phyloP scores from a whole-genome alignment of 2,113 vertebrate genomes.

The Calonectris borealis region DNA sequence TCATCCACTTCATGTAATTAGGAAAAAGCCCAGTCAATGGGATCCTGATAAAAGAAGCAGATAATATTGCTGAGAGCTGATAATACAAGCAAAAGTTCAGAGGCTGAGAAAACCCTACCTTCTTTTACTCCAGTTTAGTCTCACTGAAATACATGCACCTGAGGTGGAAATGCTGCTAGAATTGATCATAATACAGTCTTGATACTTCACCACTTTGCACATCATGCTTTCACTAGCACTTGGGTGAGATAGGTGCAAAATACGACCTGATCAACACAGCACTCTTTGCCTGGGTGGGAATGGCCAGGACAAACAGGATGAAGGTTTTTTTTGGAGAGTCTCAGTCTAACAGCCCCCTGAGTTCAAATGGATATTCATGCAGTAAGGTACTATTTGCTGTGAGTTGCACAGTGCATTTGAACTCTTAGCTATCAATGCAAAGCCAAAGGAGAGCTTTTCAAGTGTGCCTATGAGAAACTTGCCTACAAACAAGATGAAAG shows the following conservation, averaged over 20 bases:
- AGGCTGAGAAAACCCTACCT: not conserved
- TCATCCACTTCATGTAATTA: constrained; percentile 30
- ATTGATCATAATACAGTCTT: not conserved
- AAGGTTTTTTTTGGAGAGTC: not conserved
- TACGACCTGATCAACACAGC: not conserved
- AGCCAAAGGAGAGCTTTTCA: not conserved
- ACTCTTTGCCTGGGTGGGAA: not conserved
- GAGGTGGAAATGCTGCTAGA: not conserved
- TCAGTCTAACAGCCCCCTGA: not conserved
- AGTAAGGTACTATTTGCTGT: not conserved
- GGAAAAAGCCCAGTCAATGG: not conserved
- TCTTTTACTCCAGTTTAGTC: not conserved
- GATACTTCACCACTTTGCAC: not conserved
- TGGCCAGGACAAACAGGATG: not conserved
- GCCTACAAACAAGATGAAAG: not conserved
- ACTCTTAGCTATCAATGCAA: not conserved
- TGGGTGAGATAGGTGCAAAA: not conserved
- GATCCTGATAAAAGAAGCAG: constrained; percentile 31
- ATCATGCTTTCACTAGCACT: not conserved
- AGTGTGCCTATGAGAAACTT: not conserved
- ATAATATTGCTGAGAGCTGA: not conserved
- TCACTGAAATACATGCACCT: not conserved
- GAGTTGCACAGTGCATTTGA: not conserved
- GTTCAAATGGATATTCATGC: not conserved
- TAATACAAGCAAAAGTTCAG: not conserved